phyloP scores from a whole-genome alignment of 2,888 invertebrate species.

The Parnassius glacialis region DNA sequence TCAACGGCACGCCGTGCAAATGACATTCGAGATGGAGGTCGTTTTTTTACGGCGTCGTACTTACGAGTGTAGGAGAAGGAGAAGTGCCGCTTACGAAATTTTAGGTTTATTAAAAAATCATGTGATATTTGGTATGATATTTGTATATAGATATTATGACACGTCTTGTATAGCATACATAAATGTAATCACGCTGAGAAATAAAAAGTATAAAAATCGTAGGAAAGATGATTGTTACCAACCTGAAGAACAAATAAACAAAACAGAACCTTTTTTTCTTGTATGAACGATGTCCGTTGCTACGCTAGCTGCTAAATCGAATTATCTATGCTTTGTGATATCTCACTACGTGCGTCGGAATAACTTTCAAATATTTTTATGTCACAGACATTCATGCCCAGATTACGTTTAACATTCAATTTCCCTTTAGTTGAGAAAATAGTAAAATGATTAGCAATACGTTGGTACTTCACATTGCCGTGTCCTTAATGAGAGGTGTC shows the following conservation, averaged over 20 bases:
- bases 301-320: too few species aligned
- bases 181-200: too few species aligned
- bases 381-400: background rate
- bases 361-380: background rate
- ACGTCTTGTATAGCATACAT: too few species aligned
- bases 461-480: slow-evolving; percentile 43
- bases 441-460: slow-evolving; percentile 72
- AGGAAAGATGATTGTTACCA: too few species aligned
- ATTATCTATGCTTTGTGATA: too few species aligned
- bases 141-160: too few species aligned
- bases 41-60: slow-evolving; percentile 62
- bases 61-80: slow-evolving; percentile 64
- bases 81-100: slow-evolving; percentile 73
- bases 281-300: too few species aligned
- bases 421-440: slow-evolving; percentile 54
- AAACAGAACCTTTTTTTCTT: too few species aligned
- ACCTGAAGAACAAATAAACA: too few species aligned
- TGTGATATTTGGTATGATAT: background rate
- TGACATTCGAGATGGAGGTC: slow-evolving; percentile 81
- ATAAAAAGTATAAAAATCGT: too few species aligned
- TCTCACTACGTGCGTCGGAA: background rate
- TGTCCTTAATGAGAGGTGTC: slow-evolving; percentile 60
- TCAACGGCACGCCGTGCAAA: slow-evolving; percentile 79
- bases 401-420: slow-evolving; percentile 27
- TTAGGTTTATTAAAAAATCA: slow-evolving; percentile 51